phyloP scores from a whole-genome alignment of 2,797 vertebrate genomes.

The Cyprinodon diabolis region DNA sequence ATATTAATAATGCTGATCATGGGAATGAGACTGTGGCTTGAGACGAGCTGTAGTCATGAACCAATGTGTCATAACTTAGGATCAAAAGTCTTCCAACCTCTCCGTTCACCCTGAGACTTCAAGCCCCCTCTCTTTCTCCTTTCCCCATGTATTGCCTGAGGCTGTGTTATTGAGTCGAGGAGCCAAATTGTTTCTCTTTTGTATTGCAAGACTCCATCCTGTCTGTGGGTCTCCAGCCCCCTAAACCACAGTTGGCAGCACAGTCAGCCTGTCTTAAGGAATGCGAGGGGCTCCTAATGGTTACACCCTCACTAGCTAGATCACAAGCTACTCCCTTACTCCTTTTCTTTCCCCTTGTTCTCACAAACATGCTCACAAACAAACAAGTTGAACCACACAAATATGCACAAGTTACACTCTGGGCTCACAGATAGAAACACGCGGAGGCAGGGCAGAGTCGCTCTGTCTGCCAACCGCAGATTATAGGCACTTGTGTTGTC shows the following conservation, averaged over 20 bases:
- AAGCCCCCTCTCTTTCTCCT: conserved; percentile 57
- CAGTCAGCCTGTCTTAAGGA: conserved; percentile 79
- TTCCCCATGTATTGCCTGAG: conserved; percentile 66
- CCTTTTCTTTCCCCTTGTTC: conserved; percentile 27
- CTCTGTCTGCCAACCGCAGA: conserved; percentile 59
- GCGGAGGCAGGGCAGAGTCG: conserved; percentile 44
- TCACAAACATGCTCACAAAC: conserved; percentile 65
- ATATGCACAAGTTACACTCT: conserved; percentile 30
- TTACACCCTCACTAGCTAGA: conserved; percentile 74
- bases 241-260: conserved; percentile 84
- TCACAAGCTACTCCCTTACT: conserved; percentile 64
- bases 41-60: conserved; percentile 71
- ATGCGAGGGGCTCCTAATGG: conserved; percentile 80
- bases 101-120: conserved; percentile 66
- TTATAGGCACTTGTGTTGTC: conserved; percentile 61
- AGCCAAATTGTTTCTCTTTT: conserved; percentile 85
- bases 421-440: conserved; percentile 12
- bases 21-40: conserved; percentile 68
- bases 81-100: conserved; percentile 78
- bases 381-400: conserved; percentile 52
- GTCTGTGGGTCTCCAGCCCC: conserved; percentile 85
- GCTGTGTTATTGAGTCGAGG: conserved; percentile 80
- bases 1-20: conserved; percentile 79
- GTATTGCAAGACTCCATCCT: conserved; percentile 86
- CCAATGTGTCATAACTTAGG: conserved; percentile 78